Evolutionary conservation across 2,113 vertebrate genomes (phyloP).

Genomic region (Gobio gobio): DNA sequence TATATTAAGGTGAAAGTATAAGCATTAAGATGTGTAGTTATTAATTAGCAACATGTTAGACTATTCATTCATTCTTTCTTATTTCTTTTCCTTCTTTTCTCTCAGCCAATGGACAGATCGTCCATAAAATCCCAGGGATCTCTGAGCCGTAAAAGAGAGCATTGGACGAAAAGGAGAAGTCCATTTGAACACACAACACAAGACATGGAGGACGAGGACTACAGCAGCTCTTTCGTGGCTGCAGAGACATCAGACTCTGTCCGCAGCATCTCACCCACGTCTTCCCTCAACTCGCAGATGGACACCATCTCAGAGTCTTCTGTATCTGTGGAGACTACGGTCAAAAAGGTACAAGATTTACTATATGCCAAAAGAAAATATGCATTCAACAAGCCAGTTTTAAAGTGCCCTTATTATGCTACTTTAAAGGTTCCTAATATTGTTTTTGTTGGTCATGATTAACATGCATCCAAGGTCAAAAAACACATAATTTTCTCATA

Average conservation of each 20-base stretch:
- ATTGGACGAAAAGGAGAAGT: background rate
- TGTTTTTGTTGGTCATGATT: no score
- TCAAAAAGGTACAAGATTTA: slow-evolving; percentile 70
- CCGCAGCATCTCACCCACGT: slow-evolving; percentile 25
- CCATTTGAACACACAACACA: background rate
- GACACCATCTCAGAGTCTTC: slow-evolving; percentile 58
- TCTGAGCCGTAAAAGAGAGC: slow-evolving; percentile 43
- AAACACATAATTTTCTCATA: no score
- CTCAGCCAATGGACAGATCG: background rate
- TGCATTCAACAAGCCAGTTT: background rate
- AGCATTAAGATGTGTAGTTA: background rate
- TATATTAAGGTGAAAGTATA: slow-evolving; percentile 47
- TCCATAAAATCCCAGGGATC: background rate
- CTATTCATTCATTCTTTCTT: background rate
- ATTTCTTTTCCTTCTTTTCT: background rate
- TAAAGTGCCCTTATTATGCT: no score
- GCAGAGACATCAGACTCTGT: background rate
- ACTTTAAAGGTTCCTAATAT: no score
- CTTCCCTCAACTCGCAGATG: slow-evolving; percentile 36
- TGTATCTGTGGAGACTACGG: slow-evolving; percentile 58
- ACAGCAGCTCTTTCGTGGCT: slow-evolving; percentile 22
- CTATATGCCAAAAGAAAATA: background rate
- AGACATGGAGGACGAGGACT: slow-evolving; percentile 20
- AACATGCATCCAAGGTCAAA: no score
- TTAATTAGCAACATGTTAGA: background rate